Evolutionary conservation across 53 echinoderm and acorn worm genomes (phyloP), one percentile per base, ranked within the genome.

Genomic region (Paracentrotus lividus): DNA sequence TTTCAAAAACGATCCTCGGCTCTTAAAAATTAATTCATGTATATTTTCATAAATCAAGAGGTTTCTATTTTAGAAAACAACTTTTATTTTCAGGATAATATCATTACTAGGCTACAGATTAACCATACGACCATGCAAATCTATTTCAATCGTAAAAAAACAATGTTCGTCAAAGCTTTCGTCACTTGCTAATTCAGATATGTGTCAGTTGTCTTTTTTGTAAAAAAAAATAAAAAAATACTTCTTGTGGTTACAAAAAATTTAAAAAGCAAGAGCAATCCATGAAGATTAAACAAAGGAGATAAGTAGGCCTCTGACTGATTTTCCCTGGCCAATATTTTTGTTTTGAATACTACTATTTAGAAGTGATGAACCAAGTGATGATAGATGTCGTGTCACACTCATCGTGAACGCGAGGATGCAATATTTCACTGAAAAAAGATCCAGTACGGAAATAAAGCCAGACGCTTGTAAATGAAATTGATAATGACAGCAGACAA

Each of bases 401-500:
- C 44, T 81, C 45, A 23, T 12, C 47, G 81, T 81, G 45, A 81
- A 47, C 24, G 81, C 81, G 81, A 81, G 81, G 81, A 81, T 86
- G 55, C 32, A 45, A 34, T 56, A 27, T 56, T 56, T 86, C 86
- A 15, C 56, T 36, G 55, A 32, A 13, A 54, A 45, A 16, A n/a
- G 54, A 34, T 56, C 86, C 86, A 56, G 56, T 4, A 33, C 86
- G 86, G 86, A 86, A 55, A 54, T 54, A 5, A 9, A 31, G 86
- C 38, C 86, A 86, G 89, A 89, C 89, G 89, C 57, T 89, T 60
- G 60, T 55, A 43, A 44, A 89, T 57, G 64, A 61, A 21, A 89
- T 89, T 89, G 89, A 42, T 6, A 60, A 24, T 89, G 89, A 65
- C 89, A 89, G 89, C 23, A 24, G 89, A 89, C 89, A 89, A 89